These are phyloP conservation scores for Pangasius larnaudii DNA, from an alignment of 2,797 vertebrate species.

Conservation along the genomic window DNA sequence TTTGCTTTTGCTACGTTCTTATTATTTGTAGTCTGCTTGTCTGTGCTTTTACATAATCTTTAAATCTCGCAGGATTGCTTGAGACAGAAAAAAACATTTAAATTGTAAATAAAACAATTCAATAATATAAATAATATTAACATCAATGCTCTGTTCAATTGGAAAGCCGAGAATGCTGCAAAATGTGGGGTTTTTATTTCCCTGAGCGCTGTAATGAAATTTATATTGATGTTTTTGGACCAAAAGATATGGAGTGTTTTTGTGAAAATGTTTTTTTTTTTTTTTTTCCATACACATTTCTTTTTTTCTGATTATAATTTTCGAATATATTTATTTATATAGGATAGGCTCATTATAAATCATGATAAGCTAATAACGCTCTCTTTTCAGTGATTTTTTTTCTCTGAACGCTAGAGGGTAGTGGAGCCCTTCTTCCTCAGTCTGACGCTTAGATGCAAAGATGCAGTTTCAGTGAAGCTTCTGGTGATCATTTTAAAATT, in stretches of 20 bases:
- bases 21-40: not conserved
- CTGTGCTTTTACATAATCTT: not conserved
- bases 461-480: not conserved
- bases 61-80: not conserved
- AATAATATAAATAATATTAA: not conserved
- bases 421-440: slow-evolving; percentile 57
- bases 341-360: not conserved
- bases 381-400: not conserved
- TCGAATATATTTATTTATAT: not conserved
- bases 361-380: not conserved
- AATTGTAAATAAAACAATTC: not conserved
- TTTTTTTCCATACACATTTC: too few species aligned
- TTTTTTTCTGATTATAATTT: not conserved
- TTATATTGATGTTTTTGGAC: not conserved
- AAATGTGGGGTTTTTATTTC: not conserved
- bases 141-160: not conserved
- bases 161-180: not conserved
- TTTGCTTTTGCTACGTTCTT: not conserved
- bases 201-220: not conserved
- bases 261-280: not conserved
- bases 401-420: slow-evolving; percentile 73
- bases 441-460: not conserved
- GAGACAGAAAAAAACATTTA: not conserved
- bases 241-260: not conserved
- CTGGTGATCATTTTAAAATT: not conserved